Evolutionary conservation across 2,797 vertebrate genomes (phyloP).

Genomic region (Coluber constrictor): DNA sequence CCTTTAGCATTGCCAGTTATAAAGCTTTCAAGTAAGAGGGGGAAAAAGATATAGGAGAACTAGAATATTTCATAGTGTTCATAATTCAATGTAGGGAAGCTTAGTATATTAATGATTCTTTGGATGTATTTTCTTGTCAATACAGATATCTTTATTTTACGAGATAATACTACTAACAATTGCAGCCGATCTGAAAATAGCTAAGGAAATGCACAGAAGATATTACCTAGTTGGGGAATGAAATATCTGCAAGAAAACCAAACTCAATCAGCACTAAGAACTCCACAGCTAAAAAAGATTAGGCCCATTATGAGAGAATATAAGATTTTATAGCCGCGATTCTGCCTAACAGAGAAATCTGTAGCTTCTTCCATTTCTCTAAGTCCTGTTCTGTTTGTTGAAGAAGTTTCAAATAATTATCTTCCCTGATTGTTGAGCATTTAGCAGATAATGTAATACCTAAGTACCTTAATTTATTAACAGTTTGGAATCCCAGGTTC

Average conservation of each 20-base stretch:
- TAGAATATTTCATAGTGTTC: not conserved
- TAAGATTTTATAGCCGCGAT: no score
- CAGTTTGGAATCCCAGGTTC: no score
- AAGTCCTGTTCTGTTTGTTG: no score
- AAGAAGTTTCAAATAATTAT: no score
- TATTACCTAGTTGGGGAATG: not conserved
- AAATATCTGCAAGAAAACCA: not conserved
- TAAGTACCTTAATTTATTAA: no score
- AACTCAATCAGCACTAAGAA: not conserved
- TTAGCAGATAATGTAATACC: no score
- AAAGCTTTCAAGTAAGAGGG: not conserved
- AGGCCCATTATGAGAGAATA: not conserved
- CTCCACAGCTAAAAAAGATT: not conserved
- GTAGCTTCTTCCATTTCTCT: no score
- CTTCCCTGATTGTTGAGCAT: no score
- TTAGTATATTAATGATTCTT: not conserved
- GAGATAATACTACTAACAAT: not conserved
- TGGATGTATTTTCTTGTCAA: not conserved
- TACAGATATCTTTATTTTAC: not conserved
- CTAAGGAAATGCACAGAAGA: not conserved
- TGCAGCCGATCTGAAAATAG: not conserved
- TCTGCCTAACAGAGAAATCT: no score
- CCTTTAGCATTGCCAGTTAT: not conserved
- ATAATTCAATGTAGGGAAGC: not conserved
- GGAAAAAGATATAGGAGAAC: not conserved